Evolutionary conservation across 1,140 invertebrate genomes (phyloP).

Genomic region (Euura lappo): DNA sequence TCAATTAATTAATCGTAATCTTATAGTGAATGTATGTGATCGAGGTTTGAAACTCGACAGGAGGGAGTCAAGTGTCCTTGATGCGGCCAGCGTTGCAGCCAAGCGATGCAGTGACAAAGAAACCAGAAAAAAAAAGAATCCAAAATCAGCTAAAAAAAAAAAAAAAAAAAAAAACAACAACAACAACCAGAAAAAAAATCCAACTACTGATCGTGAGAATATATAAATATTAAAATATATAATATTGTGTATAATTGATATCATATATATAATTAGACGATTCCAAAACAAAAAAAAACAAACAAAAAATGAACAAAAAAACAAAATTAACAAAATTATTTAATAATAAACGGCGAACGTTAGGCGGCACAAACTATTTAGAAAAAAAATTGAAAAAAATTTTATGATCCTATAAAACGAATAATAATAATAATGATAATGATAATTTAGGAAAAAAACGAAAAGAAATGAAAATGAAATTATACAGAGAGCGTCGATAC

Average conservation of each 20-base stretch:
- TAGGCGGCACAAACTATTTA: background rate
- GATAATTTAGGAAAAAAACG: slow-evolving; percentile 25
- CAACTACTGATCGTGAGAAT: too few species aligned
- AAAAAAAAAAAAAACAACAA: too few species aligned
- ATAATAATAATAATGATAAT: background rate
- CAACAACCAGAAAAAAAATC: too few species aligned
- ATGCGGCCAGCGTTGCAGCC: slow-evolving; percentile 62
- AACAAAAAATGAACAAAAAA: too few species aligned
- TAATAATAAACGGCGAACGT: too few species aligned
- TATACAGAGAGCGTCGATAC: slow-evolving; percentile 60
- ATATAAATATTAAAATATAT: too few species aligned
- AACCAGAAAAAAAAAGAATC: slow-evolving; percentile 37
- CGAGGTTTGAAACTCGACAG: background rate
- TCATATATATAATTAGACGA: too few species aligned
- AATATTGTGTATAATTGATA: too few species aligned
- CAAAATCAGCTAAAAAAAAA: too few species aligned
- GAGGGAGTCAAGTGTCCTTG: slow-evolving; percentile 61
- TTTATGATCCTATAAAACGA: too few species aligned
- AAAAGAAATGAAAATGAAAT: slow-evolving; percentile 46
- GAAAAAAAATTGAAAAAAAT: background rate
- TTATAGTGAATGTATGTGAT: background rate
- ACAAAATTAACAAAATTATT: too few species aligned
- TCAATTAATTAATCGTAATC: background rate
- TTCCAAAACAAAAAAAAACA: too few species aligned
- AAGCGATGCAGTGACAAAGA: slow-evolving; percentile 31